A percentile compares a stretch with the other conserved stretches of the same genome.
Conservation (phyloP, 2,797 vertebrate genomes). For the Limnodromus scolopaceus region DNA sequence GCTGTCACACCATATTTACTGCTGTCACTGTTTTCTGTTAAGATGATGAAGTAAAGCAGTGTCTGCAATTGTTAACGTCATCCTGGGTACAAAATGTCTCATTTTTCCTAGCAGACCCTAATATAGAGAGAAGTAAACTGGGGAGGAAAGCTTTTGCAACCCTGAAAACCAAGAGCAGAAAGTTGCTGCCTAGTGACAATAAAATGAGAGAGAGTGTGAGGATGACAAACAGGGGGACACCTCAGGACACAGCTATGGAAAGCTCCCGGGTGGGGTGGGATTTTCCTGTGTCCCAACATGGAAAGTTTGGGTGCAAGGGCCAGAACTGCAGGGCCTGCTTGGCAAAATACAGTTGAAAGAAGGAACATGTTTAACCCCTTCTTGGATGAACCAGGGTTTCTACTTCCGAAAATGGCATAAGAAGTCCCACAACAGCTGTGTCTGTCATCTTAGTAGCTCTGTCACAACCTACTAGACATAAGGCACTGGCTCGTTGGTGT, state of each 20-base stretch:
- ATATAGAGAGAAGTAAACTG: neutral
- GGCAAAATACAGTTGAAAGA: neutral
- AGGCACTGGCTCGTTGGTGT: fast-evolving
- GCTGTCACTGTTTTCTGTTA: constrained; percentile 17
- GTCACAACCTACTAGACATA: neutral
- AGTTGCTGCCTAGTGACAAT: neutral
- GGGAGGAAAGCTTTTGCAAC: neutral
- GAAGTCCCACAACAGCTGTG: neutral
- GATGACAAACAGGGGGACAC: neutral
- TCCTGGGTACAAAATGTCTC: neutral
- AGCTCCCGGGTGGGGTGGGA: neutral
- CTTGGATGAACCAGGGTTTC: neutral
- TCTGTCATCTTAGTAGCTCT: neutral
- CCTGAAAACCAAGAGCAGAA: neutral
- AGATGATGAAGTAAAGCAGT: constrained; percentile 7
- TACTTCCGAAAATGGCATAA: neutral
- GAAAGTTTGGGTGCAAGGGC: neutral
- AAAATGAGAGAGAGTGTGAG: neutral
- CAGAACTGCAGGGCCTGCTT: neutral
- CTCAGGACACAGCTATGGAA: neutral
- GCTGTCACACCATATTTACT: constrained; percentile 35
- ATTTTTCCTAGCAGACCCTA: neutral
- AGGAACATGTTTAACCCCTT: neutral
- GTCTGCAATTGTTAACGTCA: neutral
- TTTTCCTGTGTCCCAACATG: neutral